phyloP scores from a whole-genome alignment of 2,797 vertebrate genomes.

The Merluccius polli region DNA sequence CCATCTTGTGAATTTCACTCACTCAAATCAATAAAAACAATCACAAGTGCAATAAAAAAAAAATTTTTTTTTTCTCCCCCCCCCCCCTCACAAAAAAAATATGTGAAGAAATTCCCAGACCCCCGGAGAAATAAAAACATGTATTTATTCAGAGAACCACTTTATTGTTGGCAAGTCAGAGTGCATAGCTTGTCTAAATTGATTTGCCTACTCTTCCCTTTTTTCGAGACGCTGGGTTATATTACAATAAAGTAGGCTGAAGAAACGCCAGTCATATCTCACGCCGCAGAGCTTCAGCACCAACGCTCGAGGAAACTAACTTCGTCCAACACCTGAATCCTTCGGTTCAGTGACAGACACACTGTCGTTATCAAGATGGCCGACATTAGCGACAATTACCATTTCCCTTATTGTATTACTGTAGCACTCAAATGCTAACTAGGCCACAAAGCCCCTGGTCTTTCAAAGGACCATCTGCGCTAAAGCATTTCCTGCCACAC shows the following conservation, averaged over 20 bases:
- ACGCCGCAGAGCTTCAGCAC: not conserved
- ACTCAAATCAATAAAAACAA: not conserved
- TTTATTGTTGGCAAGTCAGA: slow-evolving; percentile 42
- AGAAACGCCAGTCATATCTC: not conserved
- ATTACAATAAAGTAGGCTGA: not conserved
- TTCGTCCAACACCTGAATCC: not conserved
- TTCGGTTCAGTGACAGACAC: not conserved
- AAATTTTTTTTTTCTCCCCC: not conserved
- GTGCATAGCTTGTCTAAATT: slow-evolving; percentile 35
- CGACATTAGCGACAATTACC: not conserved
- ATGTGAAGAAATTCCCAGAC: slow-evolving; percentile 26
- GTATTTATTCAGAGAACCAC: slow-evolving; percentile 50
- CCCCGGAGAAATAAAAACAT: slow-evolving; percentile 33
- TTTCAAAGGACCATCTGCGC: slow-evolving; percentile 62
- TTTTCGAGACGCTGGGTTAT: slow-evolving; percentile 5
- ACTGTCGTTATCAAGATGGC: not conserved
- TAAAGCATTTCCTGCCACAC: slow-evolving; percentile 61
- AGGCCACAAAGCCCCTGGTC: slow-evolving; percentile 57
- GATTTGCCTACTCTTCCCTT: slow-evolving; percentile 32
- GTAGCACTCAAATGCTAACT: slow-evolving; percentile 56
- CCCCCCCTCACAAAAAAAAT: not conserved
- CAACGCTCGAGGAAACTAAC: not conserved
- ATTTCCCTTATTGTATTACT: slow-evolving; percentile 32
- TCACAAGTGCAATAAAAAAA: not conserved
- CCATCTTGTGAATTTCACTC: not conserved